Evolutionary conservation across 2,888 invertebrate genomes (phyloP), one percentile per base, ranked within the genome.

Genomic region (Macropis europaea): DNA sequence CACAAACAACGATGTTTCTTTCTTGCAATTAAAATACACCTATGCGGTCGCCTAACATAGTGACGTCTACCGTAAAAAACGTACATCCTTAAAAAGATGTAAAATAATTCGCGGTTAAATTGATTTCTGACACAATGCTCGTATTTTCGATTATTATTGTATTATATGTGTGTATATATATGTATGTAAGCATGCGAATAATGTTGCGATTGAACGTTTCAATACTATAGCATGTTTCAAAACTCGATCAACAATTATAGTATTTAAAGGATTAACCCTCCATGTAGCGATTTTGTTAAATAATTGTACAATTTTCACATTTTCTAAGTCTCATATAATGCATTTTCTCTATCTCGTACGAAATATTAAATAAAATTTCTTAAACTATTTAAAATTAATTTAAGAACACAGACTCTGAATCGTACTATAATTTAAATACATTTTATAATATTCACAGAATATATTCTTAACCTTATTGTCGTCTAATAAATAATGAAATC

Each of bases 1-100:
- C 73, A 77, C 66, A 59, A 76, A 82, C 71, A 73, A 73, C 79
- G 54, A 78, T 73, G 76, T 59, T 45, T 50, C 52, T 63, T 52
- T 52, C 61, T 67, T 64, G 67, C 54, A 19, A 60, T 66, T 11
- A 24, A 54, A 42, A 57, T 30, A 53, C 53, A 47, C 56, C 50
- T 56, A 11, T 34, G 28, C 54, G 53, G 43, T 59, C 61, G 38
- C 32, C 57, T 54, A 53, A 22, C 38, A 19, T 54, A 72, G 74
- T 52, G 56, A 56, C 57, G 19, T 53, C 13, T 76, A 66, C 48
- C 50, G 36, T 47, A 61, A 50, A 9, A n/a, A 77, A 72, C 53
- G 63, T 24, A 74, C 76, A 60, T 30, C 50, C 32, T 66, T 62
- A 63, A 67, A 68, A 61, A 28, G 38, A 54, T 73, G 64, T 60